A percentile compares a stretch with the other conserved stretches of the same genome.
Evolutionary conservation across 1,140 invertebrate genomes (phyloP).

Genomic region (Caenorhabditis briggsae): DNA sequence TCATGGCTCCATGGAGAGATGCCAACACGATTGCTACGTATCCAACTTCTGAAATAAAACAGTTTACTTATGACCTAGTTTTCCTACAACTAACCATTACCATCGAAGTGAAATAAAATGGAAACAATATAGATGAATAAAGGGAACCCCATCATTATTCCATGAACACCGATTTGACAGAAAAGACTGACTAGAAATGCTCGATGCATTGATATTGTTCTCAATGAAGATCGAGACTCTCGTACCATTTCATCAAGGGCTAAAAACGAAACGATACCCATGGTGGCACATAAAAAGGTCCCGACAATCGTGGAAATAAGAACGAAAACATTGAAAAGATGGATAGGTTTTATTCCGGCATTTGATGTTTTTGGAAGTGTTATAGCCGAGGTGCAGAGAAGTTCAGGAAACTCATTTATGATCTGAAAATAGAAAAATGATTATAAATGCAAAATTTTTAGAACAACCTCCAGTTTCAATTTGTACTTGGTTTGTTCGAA

Average conservation of each 20-base stretch:
- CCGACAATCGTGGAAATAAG: background rate
- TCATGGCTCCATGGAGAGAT: slow-evolving; percentile 28
- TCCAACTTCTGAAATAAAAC: background rate
- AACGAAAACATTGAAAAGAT: slow-evolving; percentile 1
- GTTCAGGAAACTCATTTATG: background rate
- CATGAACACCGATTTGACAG: slow-evolving; percentile 27
- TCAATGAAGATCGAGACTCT: background rate
- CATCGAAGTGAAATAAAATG: background rate
- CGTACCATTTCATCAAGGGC: background rate
- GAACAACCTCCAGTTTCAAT: slow-evolving; percentile 2
- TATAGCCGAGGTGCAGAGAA: background rate
- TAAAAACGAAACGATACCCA: background rate
- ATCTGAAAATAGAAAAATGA: background rate
- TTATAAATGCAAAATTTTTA: background rate
- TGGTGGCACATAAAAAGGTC: background rate
- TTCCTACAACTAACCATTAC: background rate
- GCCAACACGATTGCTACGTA: slow-evolving; percentile 15
- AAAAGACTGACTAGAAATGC: background rate
- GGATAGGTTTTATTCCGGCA: background rate
- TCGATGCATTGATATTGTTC: slow-evolving; percentile 1
- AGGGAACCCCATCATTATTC: background rate
- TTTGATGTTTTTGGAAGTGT: slow-evolving; percentile 9
- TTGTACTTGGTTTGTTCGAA: slow-evolving; percentile 5
- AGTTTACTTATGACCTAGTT: background rate
- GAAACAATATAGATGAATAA: slow-evolving; percentile 14